phyloP scores from a whole-genome alignment of 2,888 invertebrate species.

The Drosophila ochracea region DNA sequence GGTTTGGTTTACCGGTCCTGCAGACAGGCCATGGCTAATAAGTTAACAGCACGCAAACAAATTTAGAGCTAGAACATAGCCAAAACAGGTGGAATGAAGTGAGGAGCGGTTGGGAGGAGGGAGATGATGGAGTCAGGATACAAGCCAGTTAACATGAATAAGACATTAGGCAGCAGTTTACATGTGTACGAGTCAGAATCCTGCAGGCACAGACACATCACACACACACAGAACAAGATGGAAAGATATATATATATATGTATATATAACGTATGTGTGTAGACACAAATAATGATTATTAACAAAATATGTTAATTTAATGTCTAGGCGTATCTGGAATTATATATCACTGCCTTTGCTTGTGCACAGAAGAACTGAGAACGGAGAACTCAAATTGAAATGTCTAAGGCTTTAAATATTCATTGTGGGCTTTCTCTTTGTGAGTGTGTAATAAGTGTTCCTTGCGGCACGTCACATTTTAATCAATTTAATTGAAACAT shows the following conservation, averaged over 20 bases:
- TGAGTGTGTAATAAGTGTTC: slow-evolving; percentile 7
- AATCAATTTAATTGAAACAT: slow-evolving; percentile 77
- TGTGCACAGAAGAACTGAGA: neutral
- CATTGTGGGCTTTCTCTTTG: slow-evolving; percentile 49
- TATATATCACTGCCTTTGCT: slow-evolving; percentile 24
- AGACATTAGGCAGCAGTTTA: slow-evolving; percentile 74
- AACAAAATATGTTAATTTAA: slow-evolving; percentile 79
- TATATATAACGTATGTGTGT: slow-evolving; percentile 8
- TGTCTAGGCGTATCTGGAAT: slow-evolving; percentile 63
- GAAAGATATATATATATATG: slow-evolving; percentile 6
- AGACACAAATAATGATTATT: slow-evolving; percentile 74
- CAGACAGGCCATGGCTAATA: slow-evolving; percentile 50
- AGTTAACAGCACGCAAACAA: slow-evolving; percentile 73
- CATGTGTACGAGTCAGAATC: slow-evolving; percentile 62
- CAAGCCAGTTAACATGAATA: slow-evolving; percentile 74
- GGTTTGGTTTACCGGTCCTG: slow-evolving; percentile 36
- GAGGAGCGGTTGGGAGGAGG: neutral
- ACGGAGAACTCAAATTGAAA: slow-evolving; percentile 61
- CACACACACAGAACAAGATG: slow-evolving; percentile 13
- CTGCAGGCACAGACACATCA: slow-evolving; percentile 31
- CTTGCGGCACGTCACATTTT: slow-evolving; percentile 21
- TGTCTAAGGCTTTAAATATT: slow-evolving; percentile 67
- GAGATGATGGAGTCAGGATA: slow-evolving; percentile 16
- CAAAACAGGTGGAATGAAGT: neutral
- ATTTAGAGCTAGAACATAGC: slow-evolving; percentile 38